Conservation (phyloP, 2,797 vertebrate genomes). For the Glyptemys insculpta region DNA sequence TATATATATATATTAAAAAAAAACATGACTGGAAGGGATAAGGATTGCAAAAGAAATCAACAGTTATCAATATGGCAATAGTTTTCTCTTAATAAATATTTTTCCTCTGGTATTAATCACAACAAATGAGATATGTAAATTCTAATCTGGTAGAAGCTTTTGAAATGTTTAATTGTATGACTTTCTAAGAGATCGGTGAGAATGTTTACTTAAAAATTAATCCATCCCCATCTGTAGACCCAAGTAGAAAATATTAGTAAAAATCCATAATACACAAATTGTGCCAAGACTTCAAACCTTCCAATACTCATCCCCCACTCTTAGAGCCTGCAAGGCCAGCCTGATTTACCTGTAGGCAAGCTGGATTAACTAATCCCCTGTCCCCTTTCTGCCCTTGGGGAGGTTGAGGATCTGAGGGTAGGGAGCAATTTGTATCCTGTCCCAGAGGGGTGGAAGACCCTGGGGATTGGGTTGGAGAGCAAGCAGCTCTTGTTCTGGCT, state of each 20-base stretch:
- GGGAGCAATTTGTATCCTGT: no score
- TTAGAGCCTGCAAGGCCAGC: not conserved
- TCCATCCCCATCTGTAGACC: not conserved
- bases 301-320: not conserved
- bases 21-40: not conserved
- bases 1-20: not conserved
- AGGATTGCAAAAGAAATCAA: not conserved
- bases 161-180: not conserved
- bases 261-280: not conserved
- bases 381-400: no score
- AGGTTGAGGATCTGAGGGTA: no score
- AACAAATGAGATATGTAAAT: not conserved
- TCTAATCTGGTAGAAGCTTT: not conserved
- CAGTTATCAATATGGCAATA: not conserved
- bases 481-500: no score
- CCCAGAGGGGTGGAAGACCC: no score
- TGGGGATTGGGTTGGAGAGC: no score
- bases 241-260: not conserved
- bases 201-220: not conserved
- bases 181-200: not conserved
- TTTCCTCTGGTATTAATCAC: slow-evolving; percentile 9
- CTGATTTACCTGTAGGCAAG: not conserved
- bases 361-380: no score
- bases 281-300: not conserved
- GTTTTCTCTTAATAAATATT: not conserved